Evolutionary conservation across 2,888 invertebrate genomes (phyloP).

Genomic region (Dasysyrphus tricinctus): DNA sequence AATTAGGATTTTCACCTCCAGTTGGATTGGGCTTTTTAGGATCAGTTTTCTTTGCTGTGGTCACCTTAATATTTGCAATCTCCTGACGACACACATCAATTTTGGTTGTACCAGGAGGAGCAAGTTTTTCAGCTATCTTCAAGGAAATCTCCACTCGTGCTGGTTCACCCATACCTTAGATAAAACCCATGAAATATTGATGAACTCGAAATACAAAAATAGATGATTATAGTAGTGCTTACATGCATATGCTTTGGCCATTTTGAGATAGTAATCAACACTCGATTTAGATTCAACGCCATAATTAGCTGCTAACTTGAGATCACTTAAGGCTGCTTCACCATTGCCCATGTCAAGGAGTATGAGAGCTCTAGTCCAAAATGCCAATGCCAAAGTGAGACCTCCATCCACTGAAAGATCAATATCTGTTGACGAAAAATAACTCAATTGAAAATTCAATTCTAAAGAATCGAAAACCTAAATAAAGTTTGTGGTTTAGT

Average conservation of each 20-base stretch:
- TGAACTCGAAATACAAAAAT: background rate
- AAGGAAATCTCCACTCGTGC: slow-evolving; percentile 87
- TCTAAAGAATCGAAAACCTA: too few species aligned
- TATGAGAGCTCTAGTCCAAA: slow-evolving; percentile 88
- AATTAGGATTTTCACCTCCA: slow-evolving; percentile 85
- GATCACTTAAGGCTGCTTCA: slow-evolving; percentile 87
- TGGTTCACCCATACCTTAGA: slow-evolving; percentile 85
- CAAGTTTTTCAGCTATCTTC: slow-evolving; percentile 86
- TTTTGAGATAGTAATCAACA: slow-evolving; percentile 88
- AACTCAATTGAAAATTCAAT: too few species aligned
- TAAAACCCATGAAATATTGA: slow-evolving; percentile 78
- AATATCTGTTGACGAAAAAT: slow-evolving; percentile 79
- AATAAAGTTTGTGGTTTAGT: too few species aligned
- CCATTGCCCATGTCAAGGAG: slow-evolving; percentile 86
- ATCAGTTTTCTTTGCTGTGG: slow-evolving; percentile 49
- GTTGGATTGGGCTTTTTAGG: slow-evolving; percentile 80
- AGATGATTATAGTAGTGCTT: slow-evolving; percentile 58
- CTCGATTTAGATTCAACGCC: slow-evolving; percentile 86
- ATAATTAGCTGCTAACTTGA: slow-evolving; percentile 87
- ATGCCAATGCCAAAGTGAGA: slow-evolving; percentile 86
- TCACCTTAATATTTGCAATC: slow-evolving; percentile 80
- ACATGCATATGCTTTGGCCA: slow-evolving; percentile 87
- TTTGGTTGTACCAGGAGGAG: slow-evolving; percentile 83
- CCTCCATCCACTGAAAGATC: slow-evolving; percentile 86
- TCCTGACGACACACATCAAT: slow-evolving; percentile 84